Evolutionary conservation across 2,888 invertebrate species (phyloP).

Genomic region (Sturmia bella): DNA sequence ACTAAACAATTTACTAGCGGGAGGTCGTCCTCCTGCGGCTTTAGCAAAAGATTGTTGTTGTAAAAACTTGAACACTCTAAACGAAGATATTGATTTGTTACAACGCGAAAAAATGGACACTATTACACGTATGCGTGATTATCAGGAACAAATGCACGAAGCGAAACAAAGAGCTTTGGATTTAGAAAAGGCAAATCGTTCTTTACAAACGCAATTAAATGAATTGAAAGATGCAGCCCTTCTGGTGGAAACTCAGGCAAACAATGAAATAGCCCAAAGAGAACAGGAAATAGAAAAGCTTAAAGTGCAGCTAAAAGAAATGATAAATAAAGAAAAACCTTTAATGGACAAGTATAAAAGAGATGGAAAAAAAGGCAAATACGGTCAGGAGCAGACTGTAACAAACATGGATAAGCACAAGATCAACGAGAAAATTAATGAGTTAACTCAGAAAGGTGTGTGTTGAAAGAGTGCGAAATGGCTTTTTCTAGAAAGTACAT

Average conservation of each 20-base stretch:
- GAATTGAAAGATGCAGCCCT: slow-evolving; percentile 89
- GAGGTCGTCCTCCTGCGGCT: slow-evolving; percentile 86
- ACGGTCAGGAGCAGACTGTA: slow-evolving; percentile 56
- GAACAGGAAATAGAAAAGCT: slow-evolving; percentile 81
- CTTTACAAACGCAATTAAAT: slow-evolving; percentile 87
- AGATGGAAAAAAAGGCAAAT: slow-evolving; percentile 23
- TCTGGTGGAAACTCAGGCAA: slow-evolving; percentile 89
- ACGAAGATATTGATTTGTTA: slow-evolving; percentile 84
- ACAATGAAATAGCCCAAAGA: slow-evolving; percentile 85
- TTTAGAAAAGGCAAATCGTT: slow-evolving; percentile 88
- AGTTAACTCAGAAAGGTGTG: slow-evolving; percentile 85
- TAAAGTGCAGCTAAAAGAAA: slow-evolving; percentile 72
- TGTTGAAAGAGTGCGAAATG: slow-evolving; percentile 67
- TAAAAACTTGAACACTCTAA: slow-evolving; percentile 83
- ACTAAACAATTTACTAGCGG: slow-evolving; percentile 86
- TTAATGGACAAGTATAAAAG: background rate
- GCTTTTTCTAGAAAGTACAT: too few species aligned
- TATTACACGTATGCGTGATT: slow-evolving; percentile 76
- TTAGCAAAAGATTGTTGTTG: slow-evolving; percentile 86
- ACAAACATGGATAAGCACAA: slow-evolving; percentile 83
- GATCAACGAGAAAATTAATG: slow-evolving; percentile 84
- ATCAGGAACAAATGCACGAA: slow-evolving; percentile 84
- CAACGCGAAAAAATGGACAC: slow-evolving; percentile 84
- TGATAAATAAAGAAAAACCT: slow-evolving; percentile 65
- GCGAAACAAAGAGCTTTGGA: slow-evolving; percentile 89